These are phyloP conservation scores for Cheirogaleus major DNA, from an alignment of 2,797 vertebrate species.

Conservation along the genomic window DNA sequence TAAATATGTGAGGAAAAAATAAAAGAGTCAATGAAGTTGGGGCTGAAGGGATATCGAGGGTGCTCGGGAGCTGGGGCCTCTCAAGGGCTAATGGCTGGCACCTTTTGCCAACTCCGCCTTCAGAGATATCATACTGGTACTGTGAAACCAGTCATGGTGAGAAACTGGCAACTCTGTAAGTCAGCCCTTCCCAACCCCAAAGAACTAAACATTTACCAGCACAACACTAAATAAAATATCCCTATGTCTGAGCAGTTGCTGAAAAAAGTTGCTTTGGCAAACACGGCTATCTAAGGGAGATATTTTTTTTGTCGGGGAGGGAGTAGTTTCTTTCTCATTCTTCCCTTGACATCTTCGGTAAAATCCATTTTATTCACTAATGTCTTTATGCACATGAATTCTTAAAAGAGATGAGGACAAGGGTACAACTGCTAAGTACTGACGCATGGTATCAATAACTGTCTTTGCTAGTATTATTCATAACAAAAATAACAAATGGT, in stretches of 20 bases:
- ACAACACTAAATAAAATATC: not conserved
- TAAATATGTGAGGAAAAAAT: not conserved
- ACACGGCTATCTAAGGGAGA: not conserved
- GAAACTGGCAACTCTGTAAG: not conserved
- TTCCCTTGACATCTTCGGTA: not conserved
- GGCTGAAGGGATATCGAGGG: not conserved
- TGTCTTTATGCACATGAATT: not conserved
- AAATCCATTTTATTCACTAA: not conserved
- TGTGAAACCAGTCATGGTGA: not conserved
- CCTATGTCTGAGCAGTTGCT: not conserved
- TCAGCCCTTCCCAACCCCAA: not conserved
- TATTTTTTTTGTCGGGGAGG: not conserved
- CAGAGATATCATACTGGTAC: not conserved
- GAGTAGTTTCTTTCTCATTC: not conserved
- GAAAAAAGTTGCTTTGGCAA: not conserved
- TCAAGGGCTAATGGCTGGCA: not conserved
- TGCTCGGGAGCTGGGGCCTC: not conserved
- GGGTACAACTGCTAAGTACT: not conserved
- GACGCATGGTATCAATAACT: not conserved
- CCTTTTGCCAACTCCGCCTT: not conserved
- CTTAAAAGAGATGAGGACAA: not conserved
- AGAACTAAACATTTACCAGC: not conserved
- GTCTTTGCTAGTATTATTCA: not conserved
- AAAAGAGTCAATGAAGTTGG: not conserved
- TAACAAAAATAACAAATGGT: not conserved